Evolutionary conservation across 2,797 vertebrate species (phyloP).

Genomic region (Pseudotriccus pelzelni): DNA sequence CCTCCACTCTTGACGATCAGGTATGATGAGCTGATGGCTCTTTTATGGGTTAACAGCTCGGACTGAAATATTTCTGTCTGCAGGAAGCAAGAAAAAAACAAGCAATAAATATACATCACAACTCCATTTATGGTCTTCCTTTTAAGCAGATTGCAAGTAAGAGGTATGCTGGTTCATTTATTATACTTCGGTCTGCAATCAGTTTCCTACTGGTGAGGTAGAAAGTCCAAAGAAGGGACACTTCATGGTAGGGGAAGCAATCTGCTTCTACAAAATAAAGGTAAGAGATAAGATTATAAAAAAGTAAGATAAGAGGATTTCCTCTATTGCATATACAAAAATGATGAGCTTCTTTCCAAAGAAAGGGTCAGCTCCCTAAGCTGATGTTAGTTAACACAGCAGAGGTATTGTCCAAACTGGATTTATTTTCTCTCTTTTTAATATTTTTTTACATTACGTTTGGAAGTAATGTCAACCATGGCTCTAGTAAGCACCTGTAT

Average conservation of each 20-base stretch:
- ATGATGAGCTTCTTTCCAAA: neutral
- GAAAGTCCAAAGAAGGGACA: neutral
- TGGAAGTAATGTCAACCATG: neutral
- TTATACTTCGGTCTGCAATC: neutral
- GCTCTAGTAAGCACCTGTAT: neutral
- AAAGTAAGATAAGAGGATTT: neutral
- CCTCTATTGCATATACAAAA: neutral
- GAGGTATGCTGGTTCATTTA: neutral
- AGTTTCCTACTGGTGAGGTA: neutral
- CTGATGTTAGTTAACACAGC: neutral
- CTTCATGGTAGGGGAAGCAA: neutral
- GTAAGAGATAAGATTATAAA: neutral
- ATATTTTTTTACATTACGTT: neutral
- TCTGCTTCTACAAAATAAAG: neutral
- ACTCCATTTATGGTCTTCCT: neutral
- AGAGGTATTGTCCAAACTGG: neutral
- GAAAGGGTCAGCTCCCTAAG: neutral
- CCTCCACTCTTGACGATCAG: neutral
- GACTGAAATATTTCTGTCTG: neutral
- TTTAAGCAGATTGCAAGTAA: neutral
- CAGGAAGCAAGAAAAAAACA: neutral
- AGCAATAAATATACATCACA: neutral
- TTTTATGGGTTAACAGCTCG: neutral
- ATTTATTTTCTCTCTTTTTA: neutral
- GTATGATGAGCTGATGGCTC: neutral